Evolutionary conservation across 2,888 invertebrate species (phyloP), one percentile per base, ranked within the genome.

Genomic region (Archips crataeganus): DNA sequence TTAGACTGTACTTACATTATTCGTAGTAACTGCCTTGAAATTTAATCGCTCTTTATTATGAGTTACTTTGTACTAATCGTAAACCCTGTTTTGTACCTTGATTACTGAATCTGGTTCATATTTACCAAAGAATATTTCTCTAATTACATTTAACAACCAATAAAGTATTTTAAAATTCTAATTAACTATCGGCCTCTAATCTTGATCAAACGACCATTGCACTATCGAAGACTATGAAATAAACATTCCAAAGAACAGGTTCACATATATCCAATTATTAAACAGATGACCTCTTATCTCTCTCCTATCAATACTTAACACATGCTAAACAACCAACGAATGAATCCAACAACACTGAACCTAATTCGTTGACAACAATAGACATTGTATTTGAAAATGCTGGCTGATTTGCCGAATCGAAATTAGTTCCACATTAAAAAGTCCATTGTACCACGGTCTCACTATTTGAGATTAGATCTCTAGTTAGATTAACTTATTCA

Each of bases 301-400:
- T 36, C n/a, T 60, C 63, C 10, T 57, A 59, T 69, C 57, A 59
- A 64, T 69, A 72, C 13, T 54, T 23, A 57, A 61, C 63, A 57
- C 67, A 62, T 54, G 72, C 32, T 73, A 59, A 73, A 69, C 68
- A 73, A 51, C 59, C n/a, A n/a, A 9, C 49, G 68, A 63, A 68
- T 49, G 39, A 69, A 76, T 78, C 79, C 82, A 78, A 83, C 84
- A 84, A 82, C 80, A 79, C 80, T 81, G 74, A 76, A 77, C 78
- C 80, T 81, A 84, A 84, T 85, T 83, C 79, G 78, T 51, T 67
- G 76, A 77, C 79, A 79, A 83, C 82, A 80, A 80, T 79, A 77
- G 74, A 76, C 78, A 83, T 82, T 82, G 82, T 82, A 76, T 79
- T 78, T 79, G 61, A 70, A 74, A 74, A 74, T 65, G 70, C 54